Base-by-base conservation (phyloP, 2,113 vertebrate genomes). In the Gopherus evgoodei region DNA sequence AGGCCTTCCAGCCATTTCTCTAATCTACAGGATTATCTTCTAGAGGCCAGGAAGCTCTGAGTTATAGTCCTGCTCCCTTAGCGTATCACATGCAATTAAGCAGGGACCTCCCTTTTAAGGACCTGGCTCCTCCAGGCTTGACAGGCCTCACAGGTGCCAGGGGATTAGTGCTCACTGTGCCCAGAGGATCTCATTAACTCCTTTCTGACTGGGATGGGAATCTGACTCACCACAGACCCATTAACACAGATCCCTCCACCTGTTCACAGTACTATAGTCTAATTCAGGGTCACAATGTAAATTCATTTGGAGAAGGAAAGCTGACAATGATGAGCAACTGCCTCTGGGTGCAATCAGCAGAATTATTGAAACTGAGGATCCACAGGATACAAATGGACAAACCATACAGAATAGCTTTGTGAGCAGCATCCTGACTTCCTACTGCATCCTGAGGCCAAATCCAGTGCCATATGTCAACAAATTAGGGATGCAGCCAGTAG, bases 261-360 rank as follows among this genome's bases (percentile, higher is more conserved):
- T 52, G 14, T 91, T 96, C 59, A 82, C 54, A 93, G 27, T 0
- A 1, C n/a, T 76, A 29, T 31, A 25, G 85, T 86, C 47, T 93
- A 87, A 93, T 95, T 93, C 90, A 35, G 8, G 81, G 84, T 87
- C 24, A 0, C 79, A 79, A 59, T 87, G 92, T 81, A 85, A 79
- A 59, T 93, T 84, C 22, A 42, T 93, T 92, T 96, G 82, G 91
- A 93, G 75, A 81, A 96, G 84, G 7, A 65, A 57, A 47, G 92
- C 86, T 95, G 86, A 94, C 84, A 91, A 38, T 89, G 62, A 7
- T 17, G 57, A 87, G 84, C 56, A 81, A 47, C 27, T 90, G 93
- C 86, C 83, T 93, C 79, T 13, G 89, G 87, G 62, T 88, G 6
- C 31, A 49, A 90, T 88, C 8, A 90, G 56, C 62, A 90, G 79